Conservation (phyloP, 2,113 vertebrate species). For the Phaethornis superciliosus region DNA sequence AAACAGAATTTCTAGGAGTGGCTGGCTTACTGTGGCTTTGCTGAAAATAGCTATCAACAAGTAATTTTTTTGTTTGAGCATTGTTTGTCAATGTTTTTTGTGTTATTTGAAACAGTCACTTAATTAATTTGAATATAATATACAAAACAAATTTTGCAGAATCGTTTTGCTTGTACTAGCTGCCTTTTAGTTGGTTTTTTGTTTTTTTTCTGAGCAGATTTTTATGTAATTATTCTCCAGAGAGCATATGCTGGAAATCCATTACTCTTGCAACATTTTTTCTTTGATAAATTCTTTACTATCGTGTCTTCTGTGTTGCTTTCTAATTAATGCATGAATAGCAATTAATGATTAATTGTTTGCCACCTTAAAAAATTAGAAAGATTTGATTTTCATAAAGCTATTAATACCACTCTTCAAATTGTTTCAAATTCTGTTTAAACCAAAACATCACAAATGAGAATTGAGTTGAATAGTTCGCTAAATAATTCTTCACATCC, state of each 20-base stretch:
- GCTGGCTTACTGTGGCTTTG: neutral
- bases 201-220: conserved; percentile 30
- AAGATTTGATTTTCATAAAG: conserved; percentile 37
- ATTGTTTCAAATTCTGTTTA: neutral
- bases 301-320: conserved; percentile 22
- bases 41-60: neutral
- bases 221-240: conserved; percentile 65
- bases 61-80: neutral
- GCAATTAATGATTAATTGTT: conserved; percentile 41
- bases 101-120: neutral
- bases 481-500: neutral
- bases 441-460: neutral
- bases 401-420: neutral
- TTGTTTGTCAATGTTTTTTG: neutral
- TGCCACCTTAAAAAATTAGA: neutral
- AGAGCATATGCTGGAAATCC: conserved; percentile 50
- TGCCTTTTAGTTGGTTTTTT: neutral
- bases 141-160: neutral
- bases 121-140: conserved; percentile 1
- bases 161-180: neutral
- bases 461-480: neutral
- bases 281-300: conserved; percentile 39
- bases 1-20: neutral
- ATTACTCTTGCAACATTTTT: conserved; percentile 21
- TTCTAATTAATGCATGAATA: conserved; percentile 59